Base-by-base conservation (phyloP, 2,797 vertebrate species). In the Ibycter americanus region DNA sequence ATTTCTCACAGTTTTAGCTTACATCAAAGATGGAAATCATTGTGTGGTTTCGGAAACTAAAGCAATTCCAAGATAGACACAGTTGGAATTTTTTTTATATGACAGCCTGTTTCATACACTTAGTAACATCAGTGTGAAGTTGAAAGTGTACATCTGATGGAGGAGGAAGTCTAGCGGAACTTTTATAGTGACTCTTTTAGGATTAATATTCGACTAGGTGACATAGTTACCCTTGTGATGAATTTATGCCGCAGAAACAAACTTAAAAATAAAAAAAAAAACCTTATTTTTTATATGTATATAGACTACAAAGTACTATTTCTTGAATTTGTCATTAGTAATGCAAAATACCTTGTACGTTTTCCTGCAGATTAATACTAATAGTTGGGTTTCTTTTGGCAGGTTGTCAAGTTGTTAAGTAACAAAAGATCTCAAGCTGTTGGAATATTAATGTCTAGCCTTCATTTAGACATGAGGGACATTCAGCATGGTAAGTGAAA, bases 341-440 rank as follows among this genome's bases (percentile, higher is more conserved):
- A 58, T 73, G 40, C 11, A 40, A 84, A 92, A n/a, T 80, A 61
- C 55, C 12, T 80, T 62, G 13, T 65, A 55, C 2, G 6, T n/a
- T 49, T 44, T 79, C 47, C 31, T 55, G 56, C 67, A 79, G 68
- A 44, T 95, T 51, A 18, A 70, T 87, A 59, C 49, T 95, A 97
- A 97, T 66, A 55, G 23, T 63, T 80, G 56, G 36, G 8, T 94
- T 96, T 96, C 85, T 91, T 94, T 87, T 96, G 95, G 44, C 95
- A 99, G 99, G 99, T 99, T 96, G 98, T 99, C 97, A 99, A 99
- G 97, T 97, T 99, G 86, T 97, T 99, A 97, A 99, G 98, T 98
- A 99, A 99, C 98, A 99, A 99, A 98, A 99, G 99, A 89, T 99
- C 99, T 21, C 99, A 99, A 98, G 99, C 99, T 46, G 99, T 99